Conservation (phyloP, 2,797 vertebrate species). For the Graptemys geographica region DNA sequence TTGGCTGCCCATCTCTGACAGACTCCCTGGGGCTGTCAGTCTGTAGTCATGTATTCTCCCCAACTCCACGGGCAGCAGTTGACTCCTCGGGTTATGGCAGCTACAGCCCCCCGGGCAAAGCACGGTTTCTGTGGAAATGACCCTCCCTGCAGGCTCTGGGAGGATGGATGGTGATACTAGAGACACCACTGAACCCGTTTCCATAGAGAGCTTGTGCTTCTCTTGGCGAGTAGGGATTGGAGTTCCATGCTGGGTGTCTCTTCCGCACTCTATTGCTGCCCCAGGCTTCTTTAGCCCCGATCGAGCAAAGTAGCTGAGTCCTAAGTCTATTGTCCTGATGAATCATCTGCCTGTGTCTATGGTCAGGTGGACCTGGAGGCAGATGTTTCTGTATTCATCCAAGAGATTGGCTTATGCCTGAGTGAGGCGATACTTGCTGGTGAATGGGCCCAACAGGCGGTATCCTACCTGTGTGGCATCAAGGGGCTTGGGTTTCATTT, state of each 20-base stretch:
- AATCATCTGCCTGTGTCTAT: background rate
- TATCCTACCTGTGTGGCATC: background rate
- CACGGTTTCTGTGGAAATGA: background rate
- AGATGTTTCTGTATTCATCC: background rate
- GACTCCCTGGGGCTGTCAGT: background rate
- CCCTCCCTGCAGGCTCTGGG: background rate
- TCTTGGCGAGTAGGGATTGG: background rate
- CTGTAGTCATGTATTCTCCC: fast-evolving
- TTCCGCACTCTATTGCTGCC: too few relatives aligned
- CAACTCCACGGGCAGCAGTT: background rate
- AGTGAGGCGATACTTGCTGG: fast-evolving
- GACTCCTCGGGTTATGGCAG: background rate
- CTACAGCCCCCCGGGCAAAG: background rate
- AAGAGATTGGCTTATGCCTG: background rate
- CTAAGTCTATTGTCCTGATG: background rate
- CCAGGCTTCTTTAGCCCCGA: background rate
- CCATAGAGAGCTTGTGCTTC: background rate
- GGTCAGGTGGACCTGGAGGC: background rate
- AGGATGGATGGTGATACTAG: background rate
- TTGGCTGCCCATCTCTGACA: background rate
- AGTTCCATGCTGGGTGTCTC: background rate
- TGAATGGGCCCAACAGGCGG: fast-evolving
- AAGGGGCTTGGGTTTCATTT: background rate
- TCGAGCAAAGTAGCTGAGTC: background rate
- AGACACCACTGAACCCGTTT: background rate